Evolutionary conservation across 2,113 vertebrate species (phyloP).

Genomic region (Seriola rivoliana): DNA sequence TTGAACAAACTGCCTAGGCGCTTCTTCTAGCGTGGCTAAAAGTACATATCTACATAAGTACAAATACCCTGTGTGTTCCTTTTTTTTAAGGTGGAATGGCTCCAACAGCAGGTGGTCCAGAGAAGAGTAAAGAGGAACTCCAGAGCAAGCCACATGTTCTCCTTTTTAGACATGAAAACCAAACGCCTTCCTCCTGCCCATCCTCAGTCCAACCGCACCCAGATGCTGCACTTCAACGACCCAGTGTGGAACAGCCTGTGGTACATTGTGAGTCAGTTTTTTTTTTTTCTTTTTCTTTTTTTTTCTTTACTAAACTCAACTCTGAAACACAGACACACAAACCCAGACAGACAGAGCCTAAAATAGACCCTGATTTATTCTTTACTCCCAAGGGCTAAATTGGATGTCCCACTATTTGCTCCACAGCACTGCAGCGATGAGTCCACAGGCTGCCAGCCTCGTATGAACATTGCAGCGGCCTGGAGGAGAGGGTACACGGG

Average conservation of each 20-base stretch:
- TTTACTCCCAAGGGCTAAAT: constrained; percentile 38
- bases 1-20: too few relatives aligned
- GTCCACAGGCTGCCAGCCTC: constrained; percentile 84
- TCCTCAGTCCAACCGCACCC: constrained; percentile 58
- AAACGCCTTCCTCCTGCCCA: neutral
- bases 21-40: neutral
- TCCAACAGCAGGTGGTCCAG: constrained; percentile 93
- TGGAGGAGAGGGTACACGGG: constrained; percentile 96
- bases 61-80: constrained; percentile 15
- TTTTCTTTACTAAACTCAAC: constrained; percentile 17
- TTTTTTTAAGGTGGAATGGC: constrained; percentile 93
- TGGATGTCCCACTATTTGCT: constrained; percentile 58
- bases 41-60: neutral
- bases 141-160: constrained; percentile 70
- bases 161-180: constrained; percentile 33
- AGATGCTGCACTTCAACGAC: constrained; percentile 87
- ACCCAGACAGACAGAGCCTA: constrained; percentile 46
- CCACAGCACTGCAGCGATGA: constrained; percentile 90
- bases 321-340: constrained; percentile 46
- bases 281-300: neutral
- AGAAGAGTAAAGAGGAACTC: constrained; percentile 90
- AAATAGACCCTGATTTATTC: constrained; percentile 58
- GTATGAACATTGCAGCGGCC: constrained; percentile 94
- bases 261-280: constrained; percentile 90
- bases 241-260: constrained; percentile 92